Evolutionary conservation across 2,113 vertebrate genomes (phyloP).

Genomic region (Rhipidura dahli): DNA sequence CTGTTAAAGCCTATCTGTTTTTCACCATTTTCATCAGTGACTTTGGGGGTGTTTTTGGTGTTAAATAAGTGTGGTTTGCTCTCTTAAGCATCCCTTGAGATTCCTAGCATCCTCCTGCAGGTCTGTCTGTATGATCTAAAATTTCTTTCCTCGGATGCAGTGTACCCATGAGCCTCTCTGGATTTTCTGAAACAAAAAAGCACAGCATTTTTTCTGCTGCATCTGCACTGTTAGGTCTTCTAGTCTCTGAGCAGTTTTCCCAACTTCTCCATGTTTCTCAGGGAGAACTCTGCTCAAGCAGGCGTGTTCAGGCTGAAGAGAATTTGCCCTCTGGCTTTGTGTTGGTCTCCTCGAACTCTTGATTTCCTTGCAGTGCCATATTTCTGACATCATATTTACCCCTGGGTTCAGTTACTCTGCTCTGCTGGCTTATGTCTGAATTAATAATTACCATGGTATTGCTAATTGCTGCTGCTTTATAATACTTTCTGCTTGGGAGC

Average conservation of each 20-base stretch:
- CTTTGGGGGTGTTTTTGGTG: accelerated
- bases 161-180: neutral
- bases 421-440: neutral
- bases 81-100: neutral
- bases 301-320: neutral
- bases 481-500: neutral
- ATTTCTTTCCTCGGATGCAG: neutral
- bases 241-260: neutral
- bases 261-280: neutral
- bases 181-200: neutral
- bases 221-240: neutral
- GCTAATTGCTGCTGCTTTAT: neutral
- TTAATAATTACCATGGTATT: neutral
- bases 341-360: neutral
- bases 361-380: neutral
- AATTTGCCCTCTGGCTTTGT: neutral
- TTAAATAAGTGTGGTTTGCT: neutral
- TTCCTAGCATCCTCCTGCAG: neutral
- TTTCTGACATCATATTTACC: neutral
- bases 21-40: neutral
- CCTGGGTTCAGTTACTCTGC: neutral
- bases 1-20: neutral
- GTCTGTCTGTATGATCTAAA: neutral
- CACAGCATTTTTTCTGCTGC: neutral
- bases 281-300: neutral